Base-by-base conservation (phyloP, 2,888 invertebrate genomes). In the Sphaerophoria taeniata region DNA sequence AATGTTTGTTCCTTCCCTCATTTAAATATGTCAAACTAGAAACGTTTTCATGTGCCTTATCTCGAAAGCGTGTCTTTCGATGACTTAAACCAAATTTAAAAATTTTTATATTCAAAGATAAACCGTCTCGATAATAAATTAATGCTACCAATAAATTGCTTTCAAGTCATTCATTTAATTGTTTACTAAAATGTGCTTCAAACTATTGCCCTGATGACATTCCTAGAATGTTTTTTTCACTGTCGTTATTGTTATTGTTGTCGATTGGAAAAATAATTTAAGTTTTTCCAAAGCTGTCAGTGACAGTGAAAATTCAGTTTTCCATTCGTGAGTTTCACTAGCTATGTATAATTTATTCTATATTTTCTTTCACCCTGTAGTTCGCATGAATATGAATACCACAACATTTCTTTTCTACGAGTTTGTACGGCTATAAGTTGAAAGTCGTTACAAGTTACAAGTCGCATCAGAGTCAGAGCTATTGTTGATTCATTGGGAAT, bases 281-380 rank as follows among this genome's bases (percentile, higher is more conserved):
- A 14, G n/a, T 58, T 78, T 72, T 76, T 31, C 61, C 55, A 6
- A 77, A 61, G 61, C 12, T 73, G 65, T 55, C 70, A 78, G 63
- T 82, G 82, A 56, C 82, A 82, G 82, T 83, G 83, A 83, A 83
- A 83, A 82, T 55, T 65, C 60, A 60, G 31, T 83, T 83, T 74
- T 71, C 79, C 70, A 60, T 79, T 74, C 61, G 24, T 45, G 80
- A 65, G 80, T 84, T 84, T 84, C 84, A 84, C n/a, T n/a, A n/a
- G n/a, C 84, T 76, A 58, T 72, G 67, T 45, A 33, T 60, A 72
- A 74, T 84, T 72, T 61, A 80, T 80, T 84, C 71, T 12, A 51
- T 33, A 56, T 84, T 84, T 79, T 75, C 79, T 76, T 80, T 80
- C 36, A 12, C 34, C 55, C 16, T 45, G 49, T 67, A 55, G 75